Base-by-base conservation (phyloP, 2,797 vertebrate genomes). In the Sebastes glaucus region DNA sequence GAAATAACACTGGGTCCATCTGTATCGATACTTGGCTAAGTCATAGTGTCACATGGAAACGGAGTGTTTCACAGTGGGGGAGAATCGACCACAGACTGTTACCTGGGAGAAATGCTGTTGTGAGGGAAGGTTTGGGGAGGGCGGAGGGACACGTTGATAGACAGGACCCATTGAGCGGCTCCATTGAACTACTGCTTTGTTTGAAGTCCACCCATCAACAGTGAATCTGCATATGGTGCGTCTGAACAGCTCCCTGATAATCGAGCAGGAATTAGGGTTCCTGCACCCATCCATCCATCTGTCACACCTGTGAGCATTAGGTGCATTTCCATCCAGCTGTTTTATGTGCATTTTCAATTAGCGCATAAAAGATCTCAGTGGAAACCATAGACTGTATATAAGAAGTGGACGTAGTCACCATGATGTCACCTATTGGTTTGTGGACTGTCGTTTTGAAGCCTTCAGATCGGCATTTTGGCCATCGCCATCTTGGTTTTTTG, bases 21-120 rank as follows among this genome's bases (percentile, higher is more conserved):
- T 88, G 90, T 78, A 83, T 78, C 67, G 33, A 78, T 78, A 76
- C 82, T 69, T 80, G 82, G 63, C 83, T 55, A 78, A 13, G 73
- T 38, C 61, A 69, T 55, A 28, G 57, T 81, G 87, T 90, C 90
- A 82, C 78, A 55, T 53, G 71, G 81, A 81, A 82, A 88, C 28
- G 27, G 79, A 90, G 66, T 80, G 75, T 81, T 18, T 76, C 76
- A 56, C 89, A 68, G 35, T 27, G 68, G 84, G 68, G 52, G 67
- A 18, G 35, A 25, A 88, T 90, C 4, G 76, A 89, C 78, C 52
- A n/a, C 71, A 30, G 59, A 74, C 69, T 81, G 81, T 76, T 88
- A 84, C 70, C 77, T 78, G 68, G 61, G 74, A 75, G 67, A 84
- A 79, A 79, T 42, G 68, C 23, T 68, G 55, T 10, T 74, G 52